phyloP scores from a whole-genome alignment of 2,888 invertebrate species.

The Nematopogon swammerdamellus region DNA sequence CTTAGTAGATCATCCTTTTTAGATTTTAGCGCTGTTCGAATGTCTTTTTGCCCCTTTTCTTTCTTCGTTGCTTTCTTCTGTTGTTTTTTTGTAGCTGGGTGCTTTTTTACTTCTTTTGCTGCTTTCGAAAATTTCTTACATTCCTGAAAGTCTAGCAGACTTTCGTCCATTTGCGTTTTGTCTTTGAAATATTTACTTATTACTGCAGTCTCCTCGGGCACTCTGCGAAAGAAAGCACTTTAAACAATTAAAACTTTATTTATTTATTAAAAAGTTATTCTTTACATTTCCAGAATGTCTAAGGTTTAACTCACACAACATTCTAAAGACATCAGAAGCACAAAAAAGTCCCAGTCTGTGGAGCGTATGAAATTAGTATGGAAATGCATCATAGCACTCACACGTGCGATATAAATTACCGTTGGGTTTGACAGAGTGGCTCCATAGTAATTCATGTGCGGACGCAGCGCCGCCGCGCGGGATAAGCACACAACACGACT shows the following conservation, averaged over 20 bases:
- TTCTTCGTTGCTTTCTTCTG: slow-evolving; percentile 22
- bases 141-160: slow-evolving; percentile 35
- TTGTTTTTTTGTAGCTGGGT: slow-evolving; percentile 11
- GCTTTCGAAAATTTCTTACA: slow-evolving; percentile 25
- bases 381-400: too few species aligned
- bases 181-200: slow-evolving; percentile 35
- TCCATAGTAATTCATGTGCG: too few species aligned
- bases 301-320: too few species aligned
- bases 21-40: slow-evolving; percentile 28
- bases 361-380: too few species aligned
- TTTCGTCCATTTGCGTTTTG: slow-evolving; percentile 36
- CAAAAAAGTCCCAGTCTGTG: too few species aligned
- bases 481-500: too few species aligned
- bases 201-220: slow-evolving; percentile 18
- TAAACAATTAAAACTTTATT: slow-evolving; percentile 15
- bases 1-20: slow-evolving; percentile 34
- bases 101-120: slow-evolving; percentile 21
- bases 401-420: too few species aligned
- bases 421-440: too few species aligned
- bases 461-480: too few species aligned
- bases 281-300: too few species aligned
- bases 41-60: slow-evolving; percentile 36
- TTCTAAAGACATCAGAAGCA: too few species aligned
- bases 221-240: slow-evolving; percentile 33
- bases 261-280: slow-evolving; percentile 2